Conservation (phyloP, 1,140 invertebrate species). For the Theocolax elegans region DNA sequence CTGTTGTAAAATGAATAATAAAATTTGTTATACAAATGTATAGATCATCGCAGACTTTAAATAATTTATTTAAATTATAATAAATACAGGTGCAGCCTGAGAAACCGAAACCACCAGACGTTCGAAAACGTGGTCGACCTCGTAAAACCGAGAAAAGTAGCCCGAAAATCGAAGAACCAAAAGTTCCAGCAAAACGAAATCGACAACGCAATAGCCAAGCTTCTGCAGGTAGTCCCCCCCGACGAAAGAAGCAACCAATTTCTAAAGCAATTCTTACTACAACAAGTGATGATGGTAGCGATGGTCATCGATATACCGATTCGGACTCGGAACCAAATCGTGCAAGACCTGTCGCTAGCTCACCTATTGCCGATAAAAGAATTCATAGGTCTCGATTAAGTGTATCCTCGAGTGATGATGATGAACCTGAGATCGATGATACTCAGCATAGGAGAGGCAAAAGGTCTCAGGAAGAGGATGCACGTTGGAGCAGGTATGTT, state of each 20-base stretch:
- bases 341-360: constrained; percentile 26
- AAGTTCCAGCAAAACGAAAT: constrained; percentile 38
- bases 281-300: constrained; percentile 39
- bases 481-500: constrained; percentile 49
- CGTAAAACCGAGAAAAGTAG: constrained; percentile 59
- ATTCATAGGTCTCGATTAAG: constrained; percentile 45
- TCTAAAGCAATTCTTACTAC: constrained; percentile 54
- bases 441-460: constrained; percentile 14
- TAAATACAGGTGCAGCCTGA: constrained; percentile 56
- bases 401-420: constrained; percentile 39
- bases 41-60: no score
- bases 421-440: background rate
- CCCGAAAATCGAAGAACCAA: constrained; percentile 40
- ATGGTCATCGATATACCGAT: background rate
- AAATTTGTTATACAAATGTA: no score
- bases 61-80: no score
- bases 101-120: constrained; percentile 62
- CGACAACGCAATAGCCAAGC: constrained; percentile 15
- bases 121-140: constrained; percentile 62
- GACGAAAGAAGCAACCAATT: constrained; percentile 51
- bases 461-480: constrained; percentile 51
- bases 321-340: constrained; percentile 20
- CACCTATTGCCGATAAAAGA: constrained; percentile 42
- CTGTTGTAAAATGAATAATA: no score
- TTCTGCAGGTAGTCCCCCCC: constrained; percentile 40